Base-by-base conservation (phyloP, 2,113 vertebrate genomes). In the Empidonax traillii region DNA sequence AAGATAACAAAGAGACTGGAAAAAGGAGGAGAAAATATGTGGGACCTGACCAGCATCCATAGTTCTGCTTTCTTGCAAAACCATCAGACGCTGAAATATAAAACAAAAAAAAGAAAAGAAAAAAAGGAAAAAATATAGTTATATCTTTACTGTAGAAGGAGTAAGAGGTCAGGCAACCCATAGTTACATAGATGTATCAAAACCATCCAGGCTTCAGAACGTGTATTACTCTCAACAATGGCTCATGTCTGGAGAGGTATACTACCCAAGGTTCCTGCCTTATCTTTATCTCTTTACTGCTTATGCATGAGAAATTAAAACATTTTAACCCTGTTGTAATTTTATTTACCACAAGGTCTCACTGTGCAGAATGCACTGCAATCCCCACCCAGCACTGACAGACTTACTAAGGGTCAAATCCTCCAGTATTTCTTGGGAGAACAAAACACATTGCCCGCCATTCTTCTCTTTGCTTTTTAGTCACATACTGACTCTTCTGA, bases 41-140 rank as follows among this genome's bases (percentile, higher is more conserved):
- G 67, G 46, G 43, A 84, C 89, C 39, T 89, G 71, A 95, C 61
- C 73, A 82, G 18, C 20, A 74, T 58, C n/a, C 10, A 4, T 55
- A 44, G 71, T 18, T 93, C 59, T 89, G 44, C 39, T 55, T 95
- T 93, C 69, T 85, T 89, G 52, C 44, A 94, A 89, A 95, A 83
- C 41, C 66, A 73, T 74, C 69, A 75, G 76, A 81, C 49, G 53
- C 25, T 68, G 80, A 92, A 80, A 66, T 74, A 71, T 3, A 56
- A 87, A 82, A 52, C 55, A 78, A 44, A 58, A 68, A n/a, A 56
- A 47, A 10, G 24, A 68, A 85, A 91, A 76, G 9, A 73, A 49
- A 62, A n/a, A 41, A 58, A 63, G n/a, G 55, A 9, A 46, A 68
- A 75, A 75, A 30, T 31, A n/a, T 2, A 63, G 12, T 37, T 59